Conservation (phyloP, 2,888 invertebrate genomes). For the Julus scandinavius region DNA sequence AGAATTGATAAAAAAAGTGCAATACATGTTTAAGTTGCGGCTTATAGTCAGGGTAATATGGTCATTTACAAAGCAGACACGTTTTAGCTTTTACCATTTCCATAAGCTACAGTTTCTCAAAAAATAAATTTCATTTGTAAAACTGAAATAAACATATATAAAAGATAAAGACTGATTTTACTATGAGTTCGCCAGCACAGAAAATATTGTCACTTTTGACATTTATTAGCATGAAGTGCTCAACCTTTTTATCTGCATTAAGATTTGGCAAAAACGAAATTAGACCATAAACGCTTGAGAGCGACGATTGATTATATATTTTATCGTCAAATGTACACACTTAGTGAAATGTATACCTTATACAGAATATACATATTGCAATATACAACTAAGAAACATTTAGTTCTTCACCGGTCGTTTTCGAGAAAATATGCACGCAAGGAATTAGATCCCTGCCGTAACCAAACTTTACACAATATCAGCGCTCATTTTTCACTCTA, state of each 20-base stretch:
- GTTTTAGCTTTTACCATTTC: too few species aligned
- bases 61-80: too few species aligned
- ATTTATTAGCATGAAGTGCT: background rate
- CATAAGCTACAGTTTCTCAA: too few species aligned
- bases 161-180: background rate
- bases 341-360: too few species aligned
- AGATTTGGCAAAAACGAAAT: background rate
- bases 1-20: too few species aligned
- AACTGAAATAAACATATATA: background rate
- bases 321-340: background rate
- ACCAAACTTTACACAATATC: background rate
- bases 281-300: background rate
- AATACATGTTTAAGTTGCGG: too few species aligned
- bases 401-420: background rate
- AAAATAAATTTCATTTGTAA: background rate
- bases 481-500: background rate
- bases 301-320: background rate
- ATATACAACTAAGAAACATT: background rate
- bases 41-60: too few species aligned
- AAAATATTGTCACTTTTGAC: constrained; percentile 11
- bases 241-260: background rate
- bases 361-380: background rate
- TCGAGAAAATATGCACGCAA: background rate
- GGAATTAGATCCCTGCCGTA: background rate
- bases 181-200: background rate